Conservation (phyloP, 2,888 invertebrate species). For the Thymelicus acteon region DNA sequence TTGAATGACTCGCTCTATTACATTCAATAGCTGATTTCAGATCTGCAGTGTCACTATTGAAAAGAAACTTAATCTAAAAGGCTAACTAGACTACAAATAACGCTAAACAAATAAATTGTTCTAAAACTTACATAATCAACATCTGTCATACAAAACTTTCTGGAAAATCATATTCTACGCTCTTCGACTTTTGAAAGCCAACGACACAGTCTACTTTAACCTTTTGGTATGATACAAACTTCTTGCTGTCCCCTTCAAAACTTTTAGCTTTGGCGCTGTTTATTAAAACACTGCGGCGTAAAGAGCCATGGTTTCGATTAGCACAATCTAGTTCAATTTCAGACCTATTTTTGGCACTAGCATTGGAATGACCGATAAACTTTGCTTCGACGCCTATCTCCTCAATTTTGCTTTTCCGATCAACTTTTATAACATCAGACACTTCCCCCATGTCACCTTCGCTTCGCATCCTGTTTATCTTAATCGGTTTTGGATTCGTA, state of each 20-base stretch:
- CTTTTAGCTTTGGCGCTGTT: constrained; percentile 77
- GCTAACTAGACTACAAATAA: constrained; percentile 38
- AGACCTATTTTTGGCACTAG: constrained; percentile 58
- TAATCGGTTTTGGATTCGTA: constrained; percentile 59
- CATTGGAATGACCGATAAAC: constrained; percentile 72
- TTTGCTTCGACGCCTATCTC: constrained; percentile 52
- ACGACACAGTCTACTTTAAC: constrained; percentile 74
- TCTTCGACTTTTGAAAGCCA: constrained; percentile 73
- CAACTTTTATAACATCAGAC: constrained; percentile 50
- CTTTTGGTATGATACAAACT: constrained; percentile 67
- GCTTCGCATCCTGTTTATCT: constrained; percentile 70
- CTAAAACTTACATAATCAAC: constrained; percentile 37
- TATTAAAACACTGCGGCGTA: constrained; percentile 80
- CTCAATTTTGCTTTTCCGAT: constrained; percentile 46
- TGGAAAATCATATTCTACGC: constrained; percentile 73
- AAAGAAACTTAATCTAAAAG: constrained; percentile 11
- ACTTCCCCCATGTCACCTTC: constrained; percentile 69
- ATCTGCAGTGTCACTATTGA: not conserved
- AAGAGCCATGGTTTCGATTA: constrained; percentile 66
- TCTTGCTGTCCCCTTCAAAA: constrained; percentile 64
- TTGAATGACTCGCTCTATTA: not conserved
- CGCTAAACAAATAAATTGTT: constrained; percentile 45
- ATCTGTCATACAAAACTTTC: constrained; percentile 74
- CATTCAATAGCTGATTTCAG: not conserved
- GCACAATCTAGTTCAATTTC: constrained; percentile 60